Evolutionary conservation across 1,140 invertebrate species (phyloP), one percentile per base, ranked within the genome.

Genomic region (Drosophila pandora): DNA sequence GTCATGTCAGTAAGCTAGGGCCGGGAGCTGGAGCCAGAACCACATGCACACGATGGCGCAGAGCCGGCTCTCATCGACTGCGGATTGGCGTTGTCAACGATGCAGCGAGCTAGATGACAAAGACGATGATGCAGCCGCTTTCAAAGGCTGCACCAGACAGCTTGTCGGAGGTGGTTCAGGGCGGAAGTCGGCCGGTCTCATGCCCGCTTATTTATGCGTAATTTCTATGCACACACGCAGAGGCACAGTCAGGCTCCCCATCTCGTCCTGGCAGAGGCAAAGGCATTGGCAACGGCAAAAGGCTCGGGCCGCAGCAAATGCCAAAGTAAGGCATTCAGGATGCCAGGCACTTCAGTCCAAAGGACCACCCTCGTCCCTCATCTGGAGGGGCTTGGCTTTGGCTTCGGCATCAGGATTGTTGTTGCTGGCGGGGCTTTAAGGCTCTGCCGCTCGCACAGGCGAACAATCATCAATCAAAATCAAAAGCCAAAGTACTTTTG

Each of bases 391-490:
- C 43, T 52, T 62, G 30, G 50, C 34, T 39, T 43, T 57, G 55
- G 56, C 64, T 60, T 67, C 64, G 65, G 32, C 48, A 3, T 30
- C n/a, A 13, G 39, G 5, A 22, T 55, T 10, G 13, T 34, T 34
- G 50, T 12, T 53, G 50, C 17, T 8, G 32, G 41, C 23, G 41
- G 21, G 48, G 63, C 55, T 76, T 76, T 68, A 76, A 75, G 73
- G 54, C 49, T 30, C 13, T 52, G 65, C 53, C 71, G 73, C 59
- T 73, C 64, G 65, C 65, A 59, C 78, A 63, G 74, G 64, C 79
- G 62, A 65, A 83, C 78, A 90, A 90, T 89, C 89, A 90, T 90
- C 89, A 90, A 90, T 90, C 89, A 90, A 90, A 90, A 90, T 90
- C 89, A 90, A 90, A 89, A 80, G 84, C 84, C 79, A 90, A 90